Evolutionary conservation across 2,888 invertebrate species (phyloP).

Genomic region (Apotomis capreana): DNA sequence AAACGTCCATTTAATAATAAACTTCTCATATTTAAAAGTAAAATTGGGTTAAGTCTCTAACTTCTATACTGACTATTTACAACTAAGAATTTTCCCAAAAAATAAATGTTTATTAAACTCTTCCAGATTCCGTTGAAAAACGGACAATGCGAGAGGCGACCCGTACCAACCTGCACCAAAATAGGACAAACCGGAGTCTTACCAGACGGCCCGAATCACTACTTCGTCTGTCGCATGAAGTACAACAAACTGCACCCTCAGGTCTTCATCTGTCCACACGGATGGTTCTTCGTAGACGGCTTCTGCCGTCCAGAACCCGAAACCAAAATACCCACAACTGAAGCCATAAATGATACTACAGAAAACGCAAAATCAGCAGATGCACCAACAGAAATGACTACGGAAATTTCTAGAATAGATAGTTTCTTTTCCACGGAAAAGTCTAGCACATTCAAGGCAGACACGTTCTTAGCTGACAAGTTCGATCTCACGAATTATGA

Average conservation of each 20-base stretch:
- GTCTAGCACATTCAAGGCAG: slow-evolving; percentile 60
- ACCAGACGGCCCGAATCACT: slow-evolving; percentile 66
- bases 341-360: slow-evolving; percentile 31
- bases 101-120: background rate
- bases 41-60: too few species aligned
- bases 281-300: slow-evolving; percentile 71
- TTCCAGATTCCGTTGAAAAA: slow-evolving; percentile 65
- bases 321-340: slow-evolving; percentile 33
- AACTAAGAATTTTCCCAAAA: too few species aligned
- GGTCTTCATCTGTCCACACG: slow-evolving; percentile 75
- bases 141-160: slow-evolving; percentile 67
- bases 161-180: slow-evolving; percentile 63
- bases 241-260: slow-evolving; percentile 63
- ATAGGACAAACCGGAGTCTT: slow-evolving; percentile 68
- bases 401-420: slow-evolving; percentile 53
- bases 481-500: slow-evolving; percentile 71
- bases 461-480: slow-evolving; percentile 76
- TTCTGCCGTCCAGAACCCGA: slow-evolving; percentile 66
- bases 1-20: too few species aligned
- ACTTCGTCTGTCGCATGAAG: slow-evolving; percentile 71
- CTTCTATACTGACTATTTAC: too few species aligned
- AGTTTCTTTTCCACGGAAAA: slow-evolving; percentile 72
- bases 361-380: slow-evolving; percentile 32
- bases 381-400: slow-evolving; percentile 38
- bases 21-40: too few species aligned